Conservation (phyloP, 2,797 vertebrate genomes). For the Lepus townsendii region DNA sequence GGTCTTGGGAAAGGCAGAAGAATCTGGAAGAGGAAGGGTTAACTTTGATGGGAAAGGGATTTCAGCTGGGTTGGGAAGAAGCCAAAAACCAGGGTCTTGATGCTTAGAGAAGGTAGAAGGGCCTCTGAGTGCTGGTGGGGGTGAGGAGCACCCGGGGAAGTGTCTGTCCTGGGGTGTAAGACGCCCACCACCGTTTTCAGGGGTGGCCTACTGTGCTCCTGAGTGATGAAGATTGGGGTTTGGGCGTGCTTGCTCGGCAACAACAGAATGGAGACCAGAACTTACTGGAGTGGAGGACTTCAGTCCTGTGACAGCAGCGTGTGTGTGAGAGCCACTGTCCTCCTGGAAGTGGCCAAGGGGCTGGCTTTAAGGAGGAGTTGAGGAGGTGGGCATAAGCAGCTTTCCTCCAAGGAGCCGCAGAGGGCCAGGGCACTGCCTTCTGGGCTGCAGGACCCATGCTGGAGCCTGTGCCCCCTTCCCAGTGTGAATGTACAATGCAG, state of each 20-base stretch:
- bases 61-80: neutral
- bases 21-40: constrained; percentile 11
- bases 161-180: no score
- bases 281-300: neutral
- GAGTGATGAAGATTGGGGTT: neutral
- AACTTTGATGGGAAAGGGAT: neutral
- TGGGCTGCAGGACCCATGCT: no score
- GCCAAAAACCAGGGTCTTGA: neutral
- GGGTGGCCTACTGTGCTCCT: neutral
- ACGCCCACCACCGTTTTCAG: neutral
- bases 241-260: neutral
- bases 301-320: neutral
- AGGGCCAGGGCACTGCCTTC: no score
- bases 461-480: neutral
- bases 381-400: neutral
- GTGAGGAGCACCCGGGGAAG: neutral
- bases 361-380: neutral
- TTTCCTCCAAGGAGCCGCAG: neutral
- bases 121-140: neutral
- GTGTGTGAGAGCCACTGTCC: neutral
- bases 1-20: neutral
- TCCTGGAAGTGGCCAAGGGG: neutral
- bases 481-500: neutral
- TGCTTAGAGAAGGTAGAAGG: neutral
- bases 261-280: neutral